Conservation (phyloP, 2,888 invertebrate species). For the Trissolcus japonicus region DNA sequence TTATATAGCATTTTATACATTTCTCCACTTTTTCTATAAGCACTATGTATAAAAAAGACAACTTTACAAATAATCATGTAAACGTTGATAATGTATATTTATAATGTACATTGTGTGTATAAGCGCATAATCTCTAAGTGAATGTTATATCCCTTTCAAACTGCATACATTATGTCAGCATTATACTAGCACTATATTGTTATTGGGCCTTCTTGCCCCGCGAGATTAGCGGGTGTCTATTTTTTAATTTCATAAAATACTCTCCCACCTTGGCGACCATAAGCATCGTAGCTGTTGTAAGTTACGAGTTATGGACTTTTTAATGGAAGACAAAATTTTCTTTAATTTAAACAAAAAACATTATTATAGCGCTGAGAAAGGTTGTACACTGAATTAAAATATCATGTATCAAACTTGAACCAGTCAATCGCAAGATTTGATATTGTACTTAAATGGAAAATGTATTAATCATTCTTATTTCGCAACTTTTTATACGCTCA, state of each 20-base stretch:
- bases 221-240: slow-evolving; percentile 35
- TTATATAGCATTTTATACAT: slow-evolving; percentile 68
- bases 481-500: neutral
- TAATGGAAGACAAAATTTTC: slow-evolving; percentile 8
- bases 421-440: neutral
- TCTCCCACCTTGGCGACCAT: slow-evolving; percentile 41
- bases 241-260: slow-evolving; percentile 54
- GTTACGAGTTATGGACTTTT: slow-evolving; percentile 53
- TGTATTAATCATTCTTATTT: neutral
- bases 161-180: slow-evolving; percentile 52
- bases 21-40: slow-evolving; percentile 65
- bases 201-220: slow-evolving; percentile 51
- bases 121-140: slow-evolving; percentile 62
- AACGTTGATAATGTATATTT: slow-evolving; percentile 70
- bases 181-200: slow-evolving; percentile 49
- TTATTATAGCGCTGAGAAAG: slow-evolving; percentile 11
- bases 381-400: slow-evolving; percentile 16
- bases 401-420: slow-evolving; percentile 18
- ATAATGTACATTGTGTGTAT: slow-evolving; percentile 70
- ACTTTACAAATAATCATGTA: slow-evolving; percentile 65
- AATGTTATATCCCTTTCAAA: slow-evolving; percentile 53
- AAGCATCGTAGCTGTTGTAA: slow-evolving; percentile 55
- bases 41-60: slow-evolving; percentile 59
- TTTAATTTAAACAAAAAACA: neutral
- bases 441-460: neutral